These are phyloP conservation scores for Macrochelys suwanniensis DNA, from an alignment of 2,797 vertebrate species.

Conservation along the genomic window DNA sequence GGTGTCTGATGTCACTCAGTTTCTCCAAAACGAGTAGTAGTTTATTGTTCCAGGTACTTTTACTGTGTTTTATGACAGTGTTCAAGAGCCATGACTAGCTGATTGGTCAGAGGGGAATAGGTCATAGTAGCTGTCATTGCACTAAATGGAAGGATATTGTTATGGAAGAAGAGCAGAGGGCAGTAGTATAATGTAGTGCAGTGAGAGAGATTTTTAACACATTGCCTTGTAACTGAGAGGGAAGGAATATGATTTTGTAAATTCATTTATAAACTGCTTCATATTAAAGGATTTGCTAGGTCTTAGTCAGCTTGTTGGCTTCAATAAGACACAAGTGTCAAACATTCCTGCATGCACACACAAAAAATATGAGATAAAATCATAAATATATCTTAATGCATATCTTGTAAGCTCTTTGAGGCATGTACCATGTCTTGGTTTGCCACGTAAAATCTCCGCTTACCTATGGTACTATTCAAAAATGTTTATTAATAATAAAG, in stretches of 20 bases:
- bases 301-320: neutral
- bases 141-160: neutral
- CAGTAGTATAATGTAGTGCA: neutral
- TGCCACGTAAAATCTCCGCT: neutral
- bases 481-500: neutral
- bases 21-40: neutral
- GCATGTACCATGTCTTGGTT: neutral
- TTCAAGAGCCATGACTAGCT: neutral
- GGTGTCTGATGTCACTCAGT: rapidly evolving
- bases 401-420: rapidly evolving
- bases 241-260: neutral
- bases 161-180: neutral
- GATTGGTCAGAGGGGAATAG: neutral
- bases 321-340: neutral
- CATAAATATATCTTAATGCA: rapidly evolving
- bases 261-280: neutral
- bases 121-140: neutral
- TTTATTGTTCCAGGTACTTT: neutral
- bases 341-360: neutral
- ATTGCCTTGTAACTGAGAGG: neutral
- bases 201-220: neutral
- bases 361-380: neutral
- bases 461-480: neutral
- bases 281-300: neutral
- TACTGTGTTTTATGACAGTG: neutral